phyloP scores from a whole-genome alignment of 2,888 invertebrate species.

The Andrena dorsata region DNA sequence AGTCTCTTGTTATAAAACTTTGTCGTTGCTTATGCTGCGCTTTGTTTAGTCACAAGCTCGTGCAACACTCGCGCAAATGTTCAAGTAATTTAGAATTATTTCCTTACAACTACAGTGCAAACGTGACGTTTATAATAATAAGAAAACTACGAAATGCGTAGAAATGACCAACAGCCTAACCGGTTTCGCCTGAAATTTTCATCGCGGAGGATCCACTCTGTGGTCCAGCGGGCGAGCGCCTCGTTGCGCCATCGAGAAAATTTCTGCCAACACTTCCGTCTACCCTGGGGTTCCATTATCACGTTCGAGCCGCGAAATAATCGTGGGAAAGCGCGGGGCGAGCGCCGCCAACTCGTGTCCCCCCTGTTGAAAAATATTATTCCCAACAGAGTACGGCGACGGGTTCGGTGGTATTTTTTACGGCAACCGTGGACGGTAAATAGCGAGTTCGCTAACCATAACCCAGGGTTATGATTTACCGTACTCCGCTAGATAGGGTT shows the following conservation, averaged over 20 bases:
- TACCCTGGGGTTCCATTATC: background rate
- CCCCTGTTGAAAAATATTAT: slow-evolving; percentile 29
- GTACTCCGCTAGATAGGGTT: slow-evolving; percentile 75
- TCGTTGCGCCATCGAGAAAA: background rate
- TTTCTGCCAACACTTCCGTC: background rate
- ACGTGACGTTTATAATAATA: too few relatives aligned
- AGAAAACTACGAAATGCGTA: too few relatives aligned
- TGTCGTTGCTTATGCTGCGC: too few relatives aligned
- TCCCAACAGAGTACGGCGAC: slow-evolving; percentile 15
- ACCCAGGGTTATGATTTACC: slow-evolving; percentile 77
- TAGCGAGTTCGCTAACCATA: slow-evolving; percentile 58
- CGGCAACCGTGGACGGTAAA: slow-evolving; percentile 63
- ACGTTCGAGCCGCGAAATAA: slow-evolving; percentile 28
- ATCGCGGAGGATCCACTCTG: too few relatives aligned
- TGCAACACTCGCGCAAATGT: too few relatives aligned
- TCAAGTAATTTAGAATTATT: too few relatives aligned
- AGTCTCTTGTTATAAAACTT: too few relatives aligned
- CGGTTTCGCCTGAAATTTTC: too few relatives aligned
- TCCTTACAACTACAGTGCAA: too few relatives aligned
- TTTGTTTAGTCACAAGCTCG: too few relatives aligned
- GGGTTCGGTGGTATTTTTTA: slow-evolving; percentile 56
- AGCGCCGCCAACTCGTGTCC: slow-evolving; percentile 9
- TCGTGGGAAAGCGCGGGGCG: slow-evolving; percentile 50
- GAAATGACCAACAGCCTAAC: too few relatives aligned
- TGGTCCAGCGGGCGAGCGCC: background rate